These are phyloP conservation scores for Cirrhinus molitorella DNA, from an alignment of 2,797 vertebrate species.

Conservation along the genomic window DNA sequence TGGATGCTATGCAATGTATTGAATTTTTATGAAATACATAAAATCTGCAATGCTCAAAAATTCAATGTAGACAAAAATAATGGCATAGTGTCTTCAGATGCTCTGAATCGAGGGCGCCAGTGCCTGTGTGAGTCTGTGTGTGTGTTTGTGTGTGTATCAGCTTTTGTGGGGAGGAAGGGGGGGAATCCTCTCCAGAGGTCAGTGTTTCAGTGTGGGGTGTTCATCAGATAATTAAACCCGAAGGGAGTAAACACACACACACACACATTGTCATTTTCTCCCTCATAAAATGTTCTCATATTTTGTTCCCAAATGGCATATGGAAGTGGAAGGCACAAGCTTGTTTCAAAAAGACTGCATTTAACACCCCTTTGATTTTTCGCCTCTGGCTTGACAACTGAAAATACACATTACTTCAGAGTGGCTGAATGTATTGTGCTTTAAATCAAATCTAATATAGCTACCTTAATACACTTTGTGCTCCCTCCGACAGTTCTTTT, in stretches of 20 bases:
- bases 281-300: constrained; percentile 32
- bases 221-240: constrained; percentile 78
- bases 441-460: constrained; percentile 50
- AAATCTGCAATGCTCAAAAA: constrained; percentile 14
- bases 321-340: constrained; percentile 8
- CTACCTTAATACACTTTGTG: constrained; percentile 3
- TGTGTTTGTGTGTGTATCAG: neutral
- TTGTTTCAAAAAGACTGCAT: constrained; percentile 37
- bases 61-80: neutral
- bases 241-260: constrained; percentile 64
- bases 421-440: neutral
- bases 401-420: constrained; percentile 38
- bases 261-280: constrained; percentile 45
- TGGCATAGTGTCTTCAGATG: constrained; percentile 9
- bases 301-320: constrained; percentile 36
- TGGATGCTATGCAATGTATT: neutral
- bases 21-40: neutral
- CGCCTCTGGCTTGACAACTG: constrained; percentile 40
- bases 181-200: constrained; percentile 64
- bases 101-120: constrained; percentile 16
- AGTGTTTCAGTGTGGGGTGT: constrained; percentile 68
- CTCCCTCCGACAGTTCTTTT: constrained; percentile 30
- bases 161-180: neutral
- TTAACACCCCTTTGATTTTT: constrained; percentile 46
- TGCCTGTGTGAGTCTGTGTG: neutral